Evolutionary conservation across 2,888 invertebrate genomes (phyloP).

Genomic region (Tupiocoris notatus): DNA sequence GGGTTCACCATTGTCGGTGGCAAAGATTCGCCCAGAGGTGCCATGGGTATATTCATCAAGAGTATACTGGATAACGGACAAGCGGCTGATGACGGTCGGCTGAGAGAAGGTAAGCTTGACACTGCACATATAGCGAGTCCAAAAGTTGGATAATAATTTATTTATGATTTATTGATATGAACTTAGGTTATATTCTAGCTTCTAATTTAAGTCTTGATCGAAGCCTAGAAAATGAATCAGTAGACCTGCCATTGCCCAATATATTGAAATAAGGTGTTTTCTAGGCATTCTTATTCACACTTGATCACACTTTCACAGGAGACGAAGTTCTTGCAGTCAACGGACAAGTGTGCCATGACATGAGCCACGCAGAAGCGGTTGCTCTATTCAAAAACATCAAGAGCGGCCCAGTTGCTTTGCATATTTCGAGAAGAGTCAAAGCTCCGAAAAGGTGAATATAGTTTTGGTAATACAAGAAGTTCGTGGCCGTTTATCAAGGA

Average conservation of each 20-base stretch:
- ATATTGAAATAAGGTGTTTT: too few relatives aligned
- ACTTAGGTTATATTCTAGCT: too few relatives aligned
- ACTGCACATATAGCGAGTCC: too few relatives aligned
- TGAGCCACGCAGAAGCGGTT: constrained; percentile 77
- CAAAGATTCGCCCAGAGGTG: constrained; percentile 78
- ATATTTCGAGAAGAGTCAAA: constrained; percentile 65
- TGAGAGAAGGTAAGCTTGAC: constrained; percentile 74
- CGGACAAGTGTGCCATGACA: constrained; percentile 74
- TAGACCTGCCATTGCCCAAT: too few relatives aligned
- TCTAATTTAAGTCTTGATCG: too few relatives aligned
- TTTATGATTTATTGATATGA: background rate
- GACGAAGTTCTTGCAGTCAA: constrained; percentile 81
- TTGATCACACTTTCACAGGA: constrained; percentile 56
- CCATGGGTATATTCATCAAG: constrained; percentile 82
- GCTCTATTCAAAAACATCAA: constrained; percentile 77
- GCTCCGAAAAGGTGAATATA: constrained; percentile 56
- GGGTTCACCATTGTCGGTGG: constrained; percentile 91
- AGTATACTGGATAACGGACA: constrained; percentile 80
- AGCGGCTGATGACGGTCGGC: constrained; percentile 77
- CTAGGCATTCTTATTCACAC: too few relatives aligned
- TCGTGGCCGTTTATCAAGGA: too few relatives aligned
- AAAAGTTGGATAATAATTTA: too few relatives aligned
- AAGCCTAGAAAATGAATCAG: too few relatives aligned
- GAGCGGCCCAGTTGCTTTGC: constrained; percentile 71
- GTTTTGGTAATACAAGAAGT: too few relatives aligned